Base-by-base conservation (phyloP, 2,113 vertebrate genomes). In the Lipotes vexillifer region DNA sequence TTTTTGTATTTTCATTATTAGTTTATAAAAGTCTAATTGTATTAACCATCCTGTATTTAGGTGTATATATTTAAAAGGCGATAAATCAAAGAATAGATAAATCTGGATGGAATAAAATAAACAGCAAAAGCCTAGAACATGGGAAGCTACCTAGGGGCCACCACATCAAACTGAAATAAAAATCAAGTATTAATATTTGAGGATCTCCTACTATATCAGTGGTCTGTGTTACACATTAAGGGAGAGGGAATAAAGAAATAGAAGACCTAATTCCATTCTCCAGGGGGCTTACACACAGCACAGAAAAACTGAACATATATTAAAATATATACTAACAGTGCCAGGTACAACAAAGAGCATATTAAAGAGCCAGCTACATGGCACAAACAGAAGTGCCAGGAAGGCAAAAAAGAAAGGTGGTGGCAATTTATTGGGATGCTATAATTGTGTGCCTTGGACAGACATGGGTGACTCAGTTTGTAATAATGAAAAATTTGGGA, bases 141-240 rank as follows among this genome's bases (percentile, higher is more conserved):
- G 12, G 25, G 23, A 91, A 93, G 77, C n/a, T 91, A 23, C 21
- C 17, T 41, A 38, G 38, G 65, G n/a, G 4, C 25, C 38, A 77
- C 65, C 65, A 95, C 87, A 95, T 71, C 4, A 31, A 88, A 80
- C 63, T 78, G 52, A 96, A 78, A 82, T 77, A 89, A 92, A 96
- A 93, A 77, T 85, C 13, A 52, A 84, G 31, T 63, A 92, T 38
- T 74, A 90, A 94, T 93, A 90, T 81, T 93, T 94, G 57, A 91
- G 25, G 4, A 71, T 14, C 23, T 91, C 20, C 17, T 85, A 77
- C 59, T 65, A n/a, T 33, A 72, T 27, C 57, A 88, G 8, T 90
- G 33, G 11, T 25, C 25, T 80, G 5, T 74, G 20, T 89, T 91
- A 44, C 20, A 65, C 5, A 46, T 75, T 88, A 93, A 89, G 9